phyloP scores from a whole-genome alignment of 2,113 vertebrate genomes.

The Sclerurus mexicanus region DNA sequence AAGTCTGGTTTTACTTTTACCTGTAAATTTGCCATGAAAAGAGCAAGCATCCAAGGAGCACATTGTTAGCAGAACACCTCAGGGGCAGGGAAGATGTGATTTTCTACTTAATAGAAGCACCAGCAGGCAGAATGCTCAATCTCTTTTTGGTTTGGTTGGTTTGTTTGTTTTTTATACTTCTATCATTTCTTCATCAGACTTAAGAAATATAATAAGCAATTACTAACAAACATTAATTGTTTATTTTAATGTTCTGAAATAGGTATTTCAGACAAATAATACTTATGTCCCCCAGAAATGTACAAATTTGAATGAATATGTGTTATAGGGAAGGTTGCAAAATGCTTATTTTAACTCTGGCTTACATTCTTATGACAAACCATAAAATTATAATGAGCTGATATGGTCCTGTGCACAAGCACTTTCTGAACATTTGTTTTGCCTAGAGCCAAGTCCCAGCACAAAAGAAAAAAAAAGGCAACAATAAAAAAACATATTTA shows the following conservation, averaged over 20 bases:
- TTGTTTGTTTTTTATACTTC: neutral
- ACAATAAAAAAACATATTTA: neutral
- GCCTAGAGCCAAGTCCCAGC: neutral
- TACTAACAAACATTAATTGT: neutral
- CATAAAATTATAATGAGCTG: neutral
- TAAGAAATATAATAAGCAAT: neutral
- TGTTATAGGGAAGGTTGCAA: neutral
- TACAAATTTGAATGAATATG: neutral
- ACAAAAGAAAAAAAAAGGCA: neutral
- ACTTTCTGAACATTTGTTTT: neutral
- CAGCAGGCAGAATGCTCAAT: neutral
- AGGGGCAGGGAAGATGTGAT: neutral
- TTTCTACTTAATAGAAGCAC: slow-evolving; percentile 15
- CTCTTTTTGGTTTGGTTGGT: neutral
- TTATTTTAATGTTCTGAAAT: neutral
- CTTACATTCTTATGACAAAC: neutral
- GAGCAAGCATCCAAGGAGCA: neutral
- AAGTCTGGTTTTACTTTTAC: neutral
- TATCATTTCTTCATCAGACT: neutral
- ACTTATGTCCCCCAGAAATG: neutral
- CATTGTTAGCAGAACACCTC: neutral
- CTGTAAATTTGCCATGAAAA: slow-evolving; percentile 20
- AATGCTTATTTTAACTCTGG: neutral
- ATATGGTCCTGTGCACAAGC: neutral
- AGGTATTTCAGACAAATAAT: neutral